Conservation (phyloP, 2,113 vertebrate genomes). For the Pundamilia nyererei region DNA sequence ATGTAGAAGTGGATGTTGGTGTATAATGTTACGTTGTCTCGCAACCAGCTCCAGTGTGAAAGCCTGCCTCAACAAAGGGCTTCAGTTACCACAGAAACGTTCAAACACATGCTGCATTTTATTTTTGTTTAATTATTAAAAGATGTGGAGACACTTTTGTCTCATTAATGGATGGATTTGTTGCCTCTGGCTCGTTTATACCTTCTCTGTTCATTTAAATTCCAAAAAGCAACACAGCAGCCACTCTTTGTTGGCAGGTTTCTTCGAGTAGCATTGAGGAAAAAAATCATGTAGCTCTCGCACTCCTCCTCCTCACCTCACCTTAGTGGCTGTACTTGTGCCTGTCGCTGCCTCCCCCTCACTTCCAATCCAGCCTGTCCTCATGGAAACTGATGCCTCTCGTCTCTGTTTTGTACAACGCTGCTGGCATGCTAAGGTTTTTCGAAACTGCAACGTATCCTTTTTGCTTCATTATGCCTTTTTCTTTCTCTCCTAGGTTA, state of each 20-base stretch:
- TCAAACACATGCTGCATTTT: not conserved
- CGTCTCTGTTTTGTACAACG: not conserved
- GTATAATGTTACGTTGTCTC: not conserved
- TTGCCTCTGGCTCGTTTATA: not conserved
- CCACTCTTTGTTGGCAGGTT: not conserved
- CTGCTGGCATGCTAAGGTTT: not conserved
- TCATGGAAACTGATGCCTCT: constrained; percentile 17
- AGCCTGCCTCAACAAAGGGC: not conserved
- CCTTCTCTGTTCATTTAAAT: not conserved
- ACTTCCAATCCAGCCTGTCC: not conserved
- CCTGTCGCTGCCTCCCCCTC: not conserved
- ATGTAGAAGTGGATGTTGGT: not conserved
- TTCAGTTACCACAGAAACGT: not conserved
- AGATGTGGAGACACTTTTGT: not conserved
- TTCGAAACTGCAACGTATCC: not conserved
- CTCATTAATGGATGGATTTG: not conserved
- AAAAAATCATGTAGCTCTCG: not conserved
- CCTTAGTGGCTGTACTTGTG: not conserved
- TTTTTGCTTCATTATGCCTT: not conserved
- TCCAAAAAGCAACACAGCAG: not conserved
- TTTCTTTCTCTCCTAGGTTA: constrained; percentile 9
- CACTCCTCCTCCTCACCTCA: constrained; percentile 8
- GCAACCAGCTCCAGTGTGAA: not conserved
- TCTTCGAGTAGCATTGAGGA: not conserved
- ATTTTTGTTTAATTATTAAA: not conserved